Base-by-base conservation (phyloP, 2,888 invertebrate species). In the Cheilosia vernalis region DNA sequence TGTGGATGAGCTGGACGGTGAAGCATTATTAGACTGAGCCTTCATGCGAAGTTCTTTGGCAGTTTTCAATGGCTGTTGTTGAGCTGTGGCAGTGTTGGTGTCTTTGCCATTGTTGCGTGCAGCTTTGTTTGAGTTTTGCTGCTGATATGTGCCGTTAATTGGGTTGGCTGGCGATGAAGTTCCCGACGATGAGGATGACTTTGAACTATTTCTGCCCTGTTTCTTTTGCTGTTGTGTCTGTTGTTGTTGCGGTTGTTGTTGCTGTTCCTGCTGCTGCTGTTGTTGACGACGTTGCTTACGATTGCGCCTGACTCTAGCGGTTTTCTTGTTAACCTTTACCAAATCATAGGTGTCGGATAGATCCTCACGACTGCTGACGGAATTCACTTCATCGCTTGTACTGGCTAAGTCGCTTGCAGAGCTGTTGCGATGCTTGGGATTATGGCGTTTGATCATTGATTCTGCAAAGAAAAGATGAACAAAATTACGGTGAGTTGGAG, bases 341-440 rank as follows among this genome's bases (percentile, higher is more conserved):
- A 88, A 69, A 37, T 81, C 79, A 66, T 89, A 89, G 3, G 87
- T 77, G 56, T 88, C 88, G 44, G 88, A 87, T 37, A 89, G 78
- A 7, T 89, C 90, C 82, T 91, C 91, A 51, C 89, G 89, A 53
- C 89, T 89, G 27, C 87, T 88, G n/a, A 82, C 86, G 10, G 89
- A 90, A 66, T 89, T 89, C 5, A 90, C 88, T 47, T 90, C 91
- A 87, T 90, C 90, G 78, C 87, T 87, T 44, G 70, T 81, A 56
- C 74, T 88, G 58, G 89, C 88, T 30, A 89, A 79, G 86, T 90
- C 90, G 83, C 89, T 91, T 64, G 90, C 89, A 9, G 83, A 72
- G 87, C 90, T 91, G 56, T 90, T 91, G 53, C 90, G 90, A 87
- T 91, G 90, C 0, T 88, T 87, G 19, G 89, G 88, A 88, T 89